These are phyloP conservation scores for Spodoptera exigua DNA, from an alignment of 2,888 invertebrate species.

Conservation along the genomic window DNA sequence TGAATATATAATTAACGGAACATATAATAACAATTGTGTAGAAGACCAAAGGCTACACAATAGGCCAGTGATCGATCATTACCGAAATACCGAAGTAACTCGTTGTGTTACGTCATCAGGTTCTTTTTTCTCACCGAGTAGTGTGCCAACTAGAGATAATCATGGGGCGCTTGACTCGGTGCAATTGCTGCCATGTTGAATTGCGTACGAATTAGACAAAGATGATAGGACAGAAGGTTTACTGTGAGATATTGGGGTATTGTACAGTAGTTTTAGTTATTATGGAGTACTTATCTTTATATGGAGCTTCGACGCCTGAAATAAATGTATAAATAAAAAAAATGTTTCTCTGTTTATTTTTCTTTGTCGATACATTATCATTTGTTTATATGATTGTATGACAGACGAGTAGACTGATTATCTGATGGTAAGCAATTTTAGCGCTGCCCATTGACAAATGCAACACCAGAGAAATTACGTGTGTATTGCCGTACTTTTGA, in stretches of 20 bases:
- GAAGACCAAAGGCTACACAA: constrained; percentile 17
- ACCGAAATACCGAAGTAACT: constrained; percentile 40
- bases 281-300: no score
- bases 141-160: constrained; percentile 60
- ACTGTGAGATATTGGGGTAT: neutral
- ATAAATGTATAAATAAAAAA: no score
- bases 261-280: no score
- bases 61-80: constrained; percentile 56
- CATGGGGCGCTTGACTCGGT: constrained; percentile 43
- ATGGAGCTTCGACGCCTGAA: no score
- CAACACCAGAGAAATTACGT: no score
- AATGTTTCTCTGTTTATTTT: no score
- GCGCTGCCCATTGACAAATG: no score
- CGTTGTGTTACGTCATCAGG: constrained; percentile 48
- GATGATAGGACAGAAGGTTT: constrained; percentile 9
- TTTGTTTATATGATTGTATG: no score
- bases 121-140: constrained; percentile 59
- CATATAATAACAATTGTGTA: constrained; percentile 5
- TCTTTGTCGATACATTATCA: no score
- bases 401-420: no score
- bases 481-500: no score
- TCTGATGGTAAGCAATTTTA: no score
- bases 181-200: constrained; percentile 53
- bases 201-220: constrained; percentile 43
- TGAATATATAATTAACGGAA: constrained; percentile 17